Evolutionary conservation across 2,888 invertebrate species (phyloP).

Genomic region (Scaptomyza polygonia): DNA sequence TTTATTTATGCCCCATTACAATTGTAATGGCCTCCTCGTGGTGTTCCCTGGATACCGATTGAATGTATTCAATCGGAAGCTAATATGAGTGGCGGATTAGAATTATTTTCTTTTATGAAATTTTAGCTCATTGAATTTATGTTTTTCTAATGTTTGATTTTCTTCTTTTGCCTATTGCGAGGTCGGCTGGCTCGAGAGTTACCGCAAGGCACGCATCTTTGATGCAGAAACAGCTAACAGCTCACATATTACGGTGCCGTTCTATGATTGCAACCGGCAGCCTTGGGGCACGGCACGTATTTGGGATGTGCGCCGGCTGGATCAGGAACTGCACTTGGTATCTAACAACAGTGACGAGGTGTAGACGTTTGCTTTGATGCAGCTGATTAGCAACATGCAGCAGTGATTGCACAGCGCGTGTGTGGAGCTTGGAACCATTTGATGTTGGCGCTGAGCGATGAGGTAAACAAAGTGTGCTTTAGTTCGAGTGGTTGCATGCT

Average conservation of each 20-base stretch:
- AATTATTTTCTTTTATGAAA: too few species aligned
- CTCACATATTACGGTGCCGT: slow-evolving; percentile 89
- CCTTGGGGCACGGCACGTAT: slow-evolving; percentile 88
- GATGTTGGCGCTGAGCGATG: slow-evolving; percentile 86
- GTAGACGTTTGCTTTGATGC: slow-evolving; percentile 91
- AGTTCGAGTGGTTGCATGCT: slow-evolving; percentile 91
- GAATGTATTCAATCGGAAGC: too few species aligned
- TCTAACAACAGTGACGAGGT: slow-evolving; percentile 89
- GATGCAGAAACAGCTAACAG: slow-evolving; percentile 88
- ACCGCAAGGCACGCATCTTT: slow-evolving; percentile 89
- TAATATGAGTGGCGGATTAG: too few species aligned
- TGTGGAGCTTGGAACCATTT: slow-evolving; percentile 85
- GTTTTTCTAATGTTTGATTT: too few species aligned
- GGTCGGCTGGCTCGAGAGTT: too few species aligned
- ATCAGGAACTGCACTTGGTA: slow-evolving; percentile 86
- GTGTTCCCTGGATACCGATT: too few species aligned
- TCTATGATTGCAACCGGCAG: slow-evolving; percentile 89
- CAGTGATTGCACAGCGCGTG: slow-evolving; percentile 90
- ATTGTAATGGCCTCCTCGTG: too few species aligned
- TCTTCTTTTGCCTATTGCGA: too few species aligned
- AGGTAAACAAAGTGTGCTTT: slow-evolving; percentile 91
- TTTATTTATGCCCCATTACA: too few species aligned
- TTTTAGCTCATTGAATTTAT: too few species aligned
- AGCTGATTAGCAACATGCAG: slow-evolving; percentile 91
- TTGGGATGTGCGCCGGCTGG: slow-evolving; percentile 87